These are phyloP conservation scores for Apis florea DNA, from an alignment of 1,140 invertebrate genomes.

Conservation along the genomic window DNA sequence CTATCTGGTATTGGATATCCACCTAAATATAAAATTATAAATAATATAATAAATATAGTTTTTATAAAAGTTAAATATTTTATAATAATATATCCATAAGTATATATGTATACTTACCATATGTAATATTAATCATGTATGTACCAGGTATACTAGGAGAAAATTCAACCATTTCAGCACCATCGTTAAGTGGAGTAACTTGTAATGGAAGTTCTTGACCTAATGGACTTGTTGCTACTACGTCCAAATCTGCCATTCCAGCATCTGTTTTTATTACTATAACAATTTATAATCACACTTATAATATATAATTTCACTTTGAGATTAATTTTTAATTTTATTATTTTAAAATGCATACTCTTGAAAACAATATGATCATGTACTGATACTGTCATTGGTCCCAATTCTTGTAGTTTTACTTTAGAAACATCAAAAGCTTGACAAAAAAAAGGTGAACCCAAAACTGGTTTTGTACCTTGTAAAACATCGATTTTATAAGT, in stretches of 20 bases:
- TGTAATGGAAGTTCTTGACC: slow-evolving; percentile 92
- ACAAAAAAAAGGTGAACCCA: slow-evolving; percentile 97
- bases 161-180: slow-evolving; percentile 90
- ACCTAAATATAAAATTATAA: slow-evolving; percentile 61
- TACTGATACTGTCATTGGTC: slow-evolving; percentile 89
- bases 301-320: background rate
- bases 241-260: slow-evolving; percentile 93
- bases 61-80: background rate
- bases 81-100: background rate
- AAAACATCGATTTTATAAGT: slow-evolving; percentile 92
- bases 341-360: slow-evolving; percentile 80
- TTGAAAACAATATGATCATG: slow-evolving; percentile 92
- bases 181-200: slow-evolving; percentile 87
- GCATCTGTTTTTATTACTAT: slow-evolving; percentile 92
- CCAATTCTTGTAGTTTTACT: slow-evolving; percentile 87
- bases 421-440: slow-evolving; percentile 95
- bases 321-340: background rate
- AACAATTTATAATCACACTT: slow-evolving; percentile 62
- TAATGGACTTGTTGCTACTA: slow-evolving; percentile 93
- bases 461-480: slow-evolving; percentile 93
- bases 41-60: background rate
- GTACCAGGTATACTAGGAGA: slow-evolving; percentile 92
- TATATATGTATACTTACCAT: slow-evolving; percentile 89
- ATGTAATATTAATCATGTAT: slow-evolving; percentile 93
- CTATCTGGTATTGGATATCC: slow-evolving; percentile 81